Evolutionary conservation across 1,140 invertebrate genomes (phyloP).

Genomic region (Brachionus sp.): DNA sequence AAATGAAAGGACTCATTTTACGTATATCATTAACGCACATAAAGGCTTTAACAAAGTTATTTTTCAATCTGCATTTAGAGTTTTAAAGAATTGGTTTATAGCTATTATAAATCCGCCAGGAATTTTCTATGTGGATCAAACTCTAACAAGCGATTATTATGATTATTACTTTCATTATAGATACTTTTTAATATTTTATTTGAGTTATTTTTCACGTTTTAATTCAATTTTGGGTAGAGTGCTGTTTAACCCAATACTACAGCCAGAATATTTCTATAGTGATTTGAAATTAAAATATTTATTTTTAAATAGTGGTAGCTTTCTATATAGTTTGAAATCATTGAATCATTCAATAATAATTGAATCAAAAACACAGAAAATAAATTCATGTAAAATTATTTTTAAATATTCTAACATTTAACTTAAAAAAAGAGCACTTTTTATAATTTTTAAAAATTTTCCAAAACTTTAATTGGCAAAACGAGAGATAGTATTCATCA

Average conservation of each 20-base stretch:
- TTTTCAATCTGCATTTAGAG: background rate
- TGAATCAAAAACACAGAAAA: background rate
- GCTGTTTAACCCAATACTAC: background rate
- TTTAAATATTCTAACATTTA: background rate
- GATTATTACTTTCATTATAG: no score
- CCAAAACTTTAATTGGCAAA: no score
- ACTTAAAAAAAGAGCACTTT: background rate
- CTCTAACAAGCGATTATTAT: background rate
- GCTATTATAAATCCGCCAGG: background rate
- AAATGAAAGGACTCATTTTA: background rate
- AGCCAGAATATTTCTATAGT: background rate
- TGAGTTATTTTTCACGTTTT: no score
- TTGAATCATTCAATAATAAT: background rate
- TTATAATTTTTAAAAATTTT: no score
- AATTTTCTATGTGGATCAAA: background rate
- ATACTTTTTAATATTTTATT: no score
- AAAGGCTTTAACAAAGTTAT: background rate
- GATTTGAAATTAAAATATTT: background rate
- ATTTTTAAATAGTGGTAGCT: background rate
- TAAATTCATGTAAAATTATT: background rate
- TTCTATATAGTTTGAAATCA: background rate
- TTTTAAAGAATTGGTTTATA: background rate
- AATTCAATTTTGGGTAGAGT: background rate
- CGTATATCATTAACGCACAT: background rate
- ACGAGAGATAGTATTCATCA: no score